These are phyloP conservation scores for Microdon myrmicae DNA, from an alignment of 2,888 invertebrate species.

Conservation along the genomic window DNA sequence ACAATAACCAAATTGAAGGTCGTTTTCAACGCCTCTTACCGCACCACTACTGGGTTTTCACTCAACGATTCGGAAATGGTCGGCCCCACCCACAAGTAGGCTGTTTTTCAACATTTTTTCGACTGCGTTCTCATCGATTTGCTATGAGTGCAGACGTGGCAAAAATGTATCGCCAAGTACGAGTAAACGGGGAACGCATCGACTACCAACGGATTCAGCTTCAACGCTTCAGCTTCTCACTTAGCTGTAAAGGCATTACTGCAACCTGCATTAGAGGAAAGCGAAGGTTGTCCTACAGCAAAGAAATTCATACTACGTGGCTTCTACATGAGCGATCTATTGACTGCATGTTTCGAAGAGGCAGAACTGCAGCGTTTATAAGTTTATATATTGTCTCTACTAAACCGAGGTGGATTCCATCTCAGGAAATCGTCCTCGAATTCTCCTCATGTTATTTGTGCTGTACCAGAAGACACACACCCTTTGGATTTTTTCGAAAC, in stretches of 20 bases:
- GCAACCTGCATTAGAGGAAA: slow-evolving; percentile 15
- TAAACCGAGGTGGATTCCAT: neutral
- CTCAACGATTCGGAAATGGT: neutral
- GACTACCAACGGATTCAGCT: neutral
- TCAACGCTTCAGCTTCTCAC: neutral
- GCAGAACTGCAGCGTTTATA: neutral
- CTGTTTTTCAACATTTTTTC: too few relatives aligned
- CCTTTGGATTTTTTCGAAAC: neutral
- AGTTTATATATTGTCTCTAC: neutral
- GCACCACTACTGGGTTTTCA: neutral
- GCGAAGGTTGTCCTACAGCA: neutral
- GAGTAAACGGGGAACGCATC: neutral
- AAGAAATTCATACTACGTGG: neutral
- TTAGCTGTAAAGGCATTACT: slow-evolving; percentile 19
- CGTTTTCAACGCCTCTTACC: slow-evolving; percentile 20
- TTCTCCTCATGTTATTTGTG: neutral
- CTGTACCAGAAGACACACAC: neutral
- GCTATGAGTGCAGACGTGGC: neutral
- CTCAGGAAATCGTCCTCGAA: neutral
- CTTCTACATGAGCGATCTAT: slow-evolving; percentile 20
- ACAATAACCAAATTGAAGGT: slow-evolving; percentile 17
- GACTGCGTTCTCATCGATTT: neutral
- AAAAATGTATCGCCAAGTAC: neutral
- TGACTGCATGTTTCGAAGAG: slow-evolving; percentile 7
- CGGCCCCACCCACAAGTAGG: too few relatives aligned